A percentile compares a stretch with the other conserved stretches of the same genome.
Evolutionary conservation across 2,888 invertebrate species (phyloP).

Genomic region (Caenorhabditis afra): DNA sequence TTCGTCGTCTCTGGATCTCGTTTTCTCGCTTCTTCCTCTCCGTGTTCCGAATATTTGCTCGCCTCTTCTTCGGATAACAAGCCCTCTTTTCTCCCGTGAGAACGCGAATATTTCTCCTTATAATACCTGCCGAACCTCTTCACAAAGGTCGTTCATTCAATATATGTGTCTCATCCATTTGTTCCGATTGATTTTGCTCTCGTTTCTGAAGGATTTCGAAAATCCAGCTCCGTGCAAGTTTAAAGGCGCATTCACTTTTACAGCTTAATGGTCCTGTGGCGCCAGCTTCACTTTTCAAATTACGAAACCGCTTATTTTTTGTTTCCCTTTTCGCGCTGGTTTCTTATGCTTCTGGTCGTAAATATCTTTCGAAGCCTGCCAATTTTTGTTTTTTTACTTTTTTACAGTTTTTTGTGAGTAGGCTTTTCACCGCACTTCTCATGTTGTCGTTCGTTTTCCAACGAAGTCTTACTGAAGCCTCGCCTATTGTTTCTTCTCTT

Average conservation of each 20-base stretch:
- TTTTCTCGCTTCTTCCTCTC: conserved; percentile 35
- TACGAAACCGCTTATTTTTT: not conserved
- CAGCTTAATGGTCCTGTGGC: not conserved
- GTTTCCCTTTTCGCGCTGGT: not conserved
- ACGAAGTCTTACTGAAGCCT: no score
- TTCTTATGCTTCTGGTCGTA: no score
- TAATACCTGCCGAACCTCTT: conserved; percentile 40
- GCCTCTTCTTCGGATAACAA: conserved; percentile 56
- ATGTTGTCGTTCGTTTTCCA: no score
- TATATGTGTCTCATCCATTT: not conserved
- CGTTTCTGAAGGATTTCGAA: not conserved
- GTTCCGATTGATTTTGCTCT: not conserved
- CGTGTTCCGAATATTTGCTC: conserved; percentile 42
- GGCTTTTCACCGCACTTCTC: no score
- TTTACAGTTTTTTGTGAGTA: no score
- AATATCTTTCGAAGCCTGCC: no score
- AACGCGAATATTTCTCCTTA: conserved; percentile 11
- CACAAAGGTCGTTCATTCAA: conserved; percentile 31
- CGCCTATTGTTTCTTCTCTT: not conserved
- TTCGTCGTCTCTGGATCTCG: conserved; percentile 25
- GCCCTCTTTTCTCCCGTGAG: not conserved
- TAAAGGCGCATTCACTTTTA: conserved; percentile 16
- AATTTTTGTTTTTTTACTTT: no score
- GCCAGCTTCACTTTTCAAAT: not conserved
- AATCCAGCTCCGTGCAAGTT: not conserved